These are phyloP conservation scores for Podotricha telesiphe DNA, from an alignment of 2,888 invertebrate genomes.

Conservation along the genomic window DNA sequence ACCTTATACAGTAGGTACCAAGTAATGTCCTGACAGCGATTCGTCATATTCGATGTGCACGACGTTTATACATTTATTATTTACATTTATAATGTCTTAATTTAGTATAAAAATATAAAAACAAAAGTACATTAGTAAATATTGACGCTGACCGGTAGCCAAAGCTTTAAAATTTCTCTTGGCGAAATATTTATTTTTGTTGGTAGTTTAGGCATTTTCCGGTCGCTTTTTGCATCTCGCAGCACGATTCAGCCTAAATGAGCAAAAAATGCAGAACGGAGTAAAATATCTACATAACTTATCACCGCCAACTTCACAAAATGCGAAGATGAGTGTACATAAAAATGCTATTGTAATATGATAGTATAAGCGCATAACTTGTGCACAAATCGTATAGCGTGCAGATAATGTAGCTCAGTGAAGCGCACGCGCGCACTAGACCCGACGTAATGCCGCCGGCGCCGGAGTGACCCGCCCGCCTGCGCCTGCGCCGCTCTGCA, in stretches of 20 bases:
- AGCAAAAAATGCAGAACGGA: not conserved
- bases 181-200: too few species aligned
- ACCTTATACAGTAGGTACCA: constrained; percentile 40
- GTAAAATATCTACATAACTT: not conserved
- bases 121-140: too few species aligned
- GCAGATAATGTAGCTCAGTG: constrained; percentile 63
- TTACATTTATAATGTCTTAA: too few species aligned
- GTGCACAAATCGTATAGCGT: constrained; percentile 37
- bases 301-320: not conserved
- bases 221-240: too few species aligned
- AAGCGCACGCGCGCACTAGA: constrained; percentile 76
- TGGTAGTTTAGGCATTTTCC: too few species aligned
- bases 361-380: constrained; percentile 34
- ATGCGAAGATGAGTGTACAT: not conserved
- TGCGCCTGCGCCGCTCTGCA: constrained; percentile 21
- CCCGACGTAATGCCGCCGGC: constrained; percentile 64
- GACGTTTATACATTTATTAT: too few species aligned
- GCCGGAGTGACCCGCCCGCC: constrained; percentile 31
- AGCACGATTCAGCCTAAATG: too few species aligned
- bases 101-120: too few species aligned
- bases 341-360: constrained; percentile 9
- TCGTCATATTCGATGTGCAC: not conserved
- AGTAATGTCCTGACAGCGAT: constrained; percentile 45
- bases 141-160: too few species aligned
- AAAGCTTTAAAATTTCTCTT: too few species aligned